phyloP scores from a whole-genome alignment of 2,888 invertebrate genomes.

The Bugula neritina region DNA sequence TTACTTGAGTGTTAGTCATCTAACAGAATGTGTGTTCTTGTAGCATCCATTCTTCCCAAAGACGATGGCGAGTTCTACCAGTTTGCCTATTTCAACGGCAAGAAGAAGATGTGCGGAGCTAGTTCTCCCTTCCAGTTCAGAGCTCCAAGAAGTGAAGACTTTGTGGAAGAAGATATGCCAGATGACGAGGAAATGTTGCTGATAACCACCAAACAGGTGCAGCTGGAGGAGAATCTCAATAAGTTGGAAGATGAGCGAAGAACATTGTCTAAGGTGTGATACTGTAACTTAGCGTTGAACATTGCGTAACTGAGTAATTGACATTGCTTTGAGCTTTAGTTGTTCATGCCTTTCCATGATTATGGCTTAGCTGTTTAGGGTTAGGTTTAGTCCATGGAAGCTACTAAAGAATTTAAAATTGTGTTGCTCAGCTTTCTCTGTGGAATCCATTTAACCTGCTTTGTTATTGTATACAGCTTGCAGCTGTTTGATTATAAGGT shows the following conservation, averaged over 20 bases:
- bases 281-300: no score
- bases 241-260: slow-evolving; percentile 28
- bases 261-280: slow-evolving; percentile 12
- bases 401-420: no score
- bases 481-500: no score
- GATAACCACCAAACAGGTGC: slow-evolving; percentile 41
- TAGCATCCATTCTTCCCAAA: slow-evolving; percentile 44
- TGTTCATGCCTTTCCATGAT: no score
- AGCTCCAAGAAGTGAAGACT: slow-evolving; percentile 42
- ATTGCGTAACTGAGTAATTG: no score
- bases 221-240: slow-evolving; percentile 44
- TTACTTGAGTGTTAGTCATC: no score
- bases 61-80: slow-evolving; percentile 54
- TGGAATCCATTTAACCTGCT: no score
- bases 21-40: background rate
- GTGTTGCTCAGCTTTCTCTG: no score
- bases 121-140: slow-evolving; percentile 53
- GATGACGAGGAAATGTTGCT: slow-evolving; percentile 48
- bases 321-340: background rate
- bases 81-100: slow-evolving; percentile 49
- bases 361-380: no score
- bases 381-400: no score
- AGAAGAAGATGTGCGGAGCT: slow-evolving; percentile 47
- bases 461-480: no score
- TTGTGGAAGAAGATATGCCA: slow-evolving; percentile 43